Evolutionary conservation across 2,113 vertebrate genomes (phyloP), one percentile per base, ranked within the genome.

Genomic region (Daphoenositta chrysoptera): DNA sequence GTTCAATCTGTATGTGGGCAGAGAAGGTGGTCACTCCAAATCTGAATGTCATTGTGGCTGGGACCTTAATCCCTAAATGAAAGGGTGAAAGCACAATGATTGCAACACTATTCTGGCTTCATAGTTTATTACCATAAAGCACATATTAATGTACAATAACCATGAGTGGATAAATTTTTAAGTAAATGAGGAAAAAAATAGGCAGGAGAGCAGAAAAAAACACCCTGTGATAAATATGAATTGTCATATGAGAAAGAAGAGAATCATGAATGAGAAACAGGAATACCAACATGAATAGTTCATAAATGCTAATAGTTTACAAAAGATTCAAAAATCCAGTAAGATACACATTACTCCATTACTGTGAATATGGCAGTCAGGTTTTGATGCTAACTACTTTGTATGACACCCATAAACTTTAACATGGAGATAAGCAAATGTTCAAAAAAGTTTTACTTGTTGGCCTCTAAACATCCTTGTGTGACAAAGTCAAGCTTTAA

Each of bases 371-470:
- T 11, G 10, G 47, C 20, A 70, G 27, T 35, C 23, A 63, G 15
- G 9, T 78, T 91, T 70, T 45, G 35, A 31, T 77, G 27, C 6
- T 22, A 31, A 11, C 7, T 44, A 5, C 13, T 71, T 35, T 5
- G 5, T 48, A 12, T 8, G 27, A 14, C 35, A 64, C 6, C 6
- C 28, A 8, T 33, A 65, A 50, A 30, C 1, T 3, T 82, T 42
- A 79, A 71, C 15, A 63, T 0, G 0, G 57, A 76, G 21, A 40
- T 6, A 68, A 50, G 5, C 0, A 53, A 40, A 70, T 10, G 3
- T 26, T 10, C 3, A 14, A 56, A 22, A 42, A 39, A 3, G 0
- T 11, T 53, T 83, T 56, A 33, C 12, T 17, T 75, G 26, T 37
- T 90, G 53, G 63, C 37, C 51, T 42, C 10, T 5, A 82, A 87